Conservation (phyloP, 2,888 invertebrate genomes). For the Idaea dimidiata region DNA sequence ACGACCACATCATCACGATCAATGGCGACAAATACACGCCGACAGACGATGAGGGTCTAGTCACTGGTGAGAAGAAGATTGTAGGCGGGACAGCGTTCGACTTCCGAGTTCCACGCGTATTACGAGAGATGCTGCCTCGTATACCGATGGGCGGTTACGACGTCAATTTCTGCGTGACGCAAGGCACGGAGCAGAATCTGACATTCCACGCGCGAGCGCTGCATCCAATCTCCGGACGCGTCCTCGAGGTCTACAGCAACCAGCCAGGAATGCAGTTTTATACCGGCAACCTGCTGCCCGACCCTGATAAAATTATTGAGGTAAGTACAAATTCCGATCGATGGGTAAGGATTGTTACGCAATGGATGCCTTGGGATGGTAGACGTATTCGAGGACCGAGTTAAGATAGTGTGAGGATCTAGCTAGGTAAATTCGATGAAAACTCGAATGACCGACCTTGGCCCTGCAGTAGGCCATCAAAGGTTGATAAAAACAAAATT, state of each 20-base stretch:
- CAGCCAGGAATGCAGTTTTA: conserved; percentile 96
- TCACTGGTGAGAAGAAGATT: conserved; percentile 87
- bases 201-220: conserved; percentile 84
- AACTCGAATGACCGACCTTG: too few relatives aligned
- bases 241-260: conserved; percentile 89
- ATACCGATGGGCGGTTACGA: conserved; percentile 89
- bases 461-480: too few relatives aligned
- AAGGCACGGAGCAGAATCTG: conserved; percentile 76
- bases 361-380: too few relatives aligned
- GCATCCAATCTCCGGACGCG: conserved; percentile 86
- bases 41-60: conserved; percentile 85
- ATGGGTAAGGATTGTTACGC: too few relatives aligned
- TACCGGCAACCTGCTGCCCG: conserved; percentile 88
- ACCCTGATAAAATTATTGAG: conserved; percentile 68
- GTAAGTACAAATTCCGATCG: too few relatives aligned
- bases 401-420: too few relatives aligned
- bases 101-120: conserved; percentile 83
- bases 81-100: conserved; percentile 88
- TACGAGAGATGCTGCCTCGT: conserved; percentile 84
- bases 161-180: conserved; percentile 89
- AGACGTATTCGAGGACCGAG: too few relatives aligned
- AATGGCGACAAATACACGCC: conserved; percentile 89
- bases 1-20: conserved; percentile 86
- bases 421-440: too few relatives aligned
- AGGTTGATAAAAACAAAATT: too few relatives aligned